Base-by-base conservation (phyloP, 1,140 invertebrate genomes). In the Aphaenogaster rudis region DNA sequence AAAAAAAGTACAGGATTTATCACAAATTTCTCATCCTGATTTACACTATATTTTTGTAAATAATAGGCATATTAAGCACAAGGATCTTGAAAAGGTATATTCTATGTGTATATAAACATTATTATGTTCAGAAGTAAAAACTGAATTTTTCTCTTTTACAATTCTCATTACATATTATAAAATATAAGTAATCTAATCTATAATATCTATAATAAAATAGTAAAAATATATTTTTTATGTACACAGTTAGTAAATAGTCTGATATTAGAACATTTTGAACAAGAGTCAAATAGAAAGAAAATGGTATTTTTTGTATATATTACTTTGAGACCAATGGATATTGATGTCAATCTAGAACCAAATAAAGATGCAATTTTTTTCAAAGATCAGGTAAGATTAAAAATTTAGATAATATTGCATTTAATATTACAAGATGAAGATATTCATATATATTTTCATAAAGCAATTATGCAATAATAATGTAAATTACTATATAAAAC, bases 321-420 rank as follows among this genome's bases (percentile, higher is more conserved):
- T 50, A 94, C 89, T 33, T 81, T 96, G 8, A 94, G 96, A 50
- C 87, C 96, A 33, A 91, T 93, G 42, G 89, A 94, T 52, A 67
- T 97, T 42, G 97, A 97, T 94, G 95, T 97, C 11, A 97, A 97
- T 94, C 88, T 97, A 57, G 97, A 97, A 88, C 97, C 97, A 7
- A 97, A 97, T 92, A 97, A 97, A 94, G 96, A 96, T 67, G 93
- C 94, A 93, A 94, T 97, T 33, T 92, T 97, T 42, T 91, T 97
- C 17, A 95, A 96, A 72, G 94, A 96, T 90, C 93, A 96, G 90
- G 93, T 94, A 89, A 86, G 74, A 74, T 50, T 45, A 45, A 39
- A 85, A 28, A 57, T 57, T 28, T 45, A 74, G 64, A 45, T 15
- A 28, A 79, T 9, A 39, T 50, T 48, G 2, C 9, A 50, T 50